These are phyloP conservation scores for Columbina picui DNA, from an alignment of 2,113 vertebrate species.

Conservation along the genomic window DNA sequence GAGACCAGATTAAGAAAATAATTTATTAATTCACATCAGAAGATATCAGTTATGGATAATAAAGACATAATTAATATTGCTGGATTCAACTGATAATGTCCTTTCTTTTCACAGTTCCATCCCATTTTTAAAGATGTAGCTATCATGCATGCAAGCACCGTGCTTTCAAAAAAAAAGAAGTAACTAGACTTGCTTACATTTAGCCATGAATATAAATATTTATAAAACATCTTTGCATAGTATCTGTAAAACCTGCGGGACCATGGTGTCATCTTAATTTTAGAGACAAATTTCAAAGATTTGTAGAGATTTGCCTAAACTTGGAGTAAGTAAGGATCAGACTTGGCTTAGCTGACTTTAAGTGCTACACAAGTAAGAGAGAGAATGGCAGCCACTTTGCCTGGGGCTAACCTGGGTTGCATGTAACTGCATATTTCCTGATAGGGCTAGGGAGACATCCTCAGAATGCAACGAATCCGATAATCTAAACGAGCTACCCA, in stretches of 20 bases:
- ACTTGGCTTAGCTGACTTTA: background rate
- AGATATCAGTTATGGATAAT: background rate
- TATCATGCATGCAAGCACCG: background rate
- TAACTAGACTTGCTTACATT: background rate
- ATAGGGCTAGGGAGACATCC: background rate
- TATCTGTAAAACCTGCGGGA: background rate
- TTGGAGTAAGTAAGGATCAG: background rate
- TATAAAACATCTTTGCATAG: background rate
- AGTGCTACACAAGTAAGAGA: background rate
- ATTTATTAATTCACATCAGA: background rate
- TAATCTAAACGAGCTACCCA: background rate
- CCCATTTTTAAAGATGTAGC: background rate
- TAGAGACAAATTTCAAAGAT: background rate
- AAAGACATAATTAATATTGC: background rate
- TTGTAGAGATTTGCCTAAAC: background rate
- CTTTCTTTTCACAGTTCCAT: background rate
- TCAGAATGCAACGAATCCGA: background rate
- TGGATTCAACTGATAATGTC: background rate
- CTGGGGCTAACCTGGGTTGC: background rate
- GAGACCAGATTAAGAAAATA: background rate
- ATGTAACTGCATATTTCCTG: background rate
- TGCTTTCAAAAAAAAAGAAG: background rate
- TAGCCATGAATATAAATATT: background rate
- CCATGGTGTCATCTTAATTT: background rate
- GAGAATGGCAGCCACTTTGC: background rate